Conservation (phyloP, 2,888 invertebrate species). For the Agrilus cyanescens region DNA sequence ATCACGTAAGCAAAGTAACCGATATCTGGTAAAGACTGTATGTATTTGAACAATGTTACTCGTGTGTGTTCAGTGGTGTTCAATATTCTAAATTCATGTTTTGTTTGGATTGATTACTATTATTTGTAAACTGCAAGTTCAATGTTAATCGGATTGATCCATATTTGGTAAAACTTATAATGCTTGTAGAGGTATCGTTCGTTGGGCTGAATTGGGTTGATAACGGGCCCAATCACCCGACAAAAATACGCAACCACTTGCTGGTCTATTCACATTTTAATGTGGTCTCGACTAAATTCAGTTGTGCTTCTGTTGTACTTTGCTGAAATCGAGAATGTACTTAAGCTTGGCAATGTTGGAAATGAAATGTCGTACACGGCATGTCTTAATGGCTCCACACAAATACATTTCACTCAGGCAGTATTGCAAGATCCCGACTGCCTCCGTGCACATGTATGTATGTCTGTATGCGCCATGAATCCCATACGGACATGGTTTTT, state of each 20-base stretch:
- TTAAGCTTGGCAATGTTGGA: constrained; percentile 25
- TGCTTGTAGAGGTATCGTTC: no score
- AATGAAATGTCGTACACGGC: constrained; percentile 31
- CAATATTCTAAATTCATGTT: constrained; percentile 30
- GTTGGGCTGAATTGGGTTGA: no score
- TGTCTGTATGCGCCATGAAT: constrained; percentile 29
- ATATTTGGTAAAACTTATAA: no score
- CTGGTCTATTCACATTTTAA: constrained; percentile 14
- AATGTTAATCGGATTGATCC: constrained; percentile 23
- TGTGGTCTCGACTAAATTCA: constrained; percentile 16
- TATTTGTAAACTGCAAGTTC: constrained; percentile 36
- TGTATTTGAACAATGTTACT: constrained; percentile 38
- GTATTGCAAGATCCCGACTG: constrained; percentile 26
- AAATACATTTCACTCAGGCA: constrained; percentile 35
- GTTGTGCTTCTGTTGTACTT: constrained; percentile 26
- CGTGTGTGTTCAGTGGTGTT: constrained; percentile 39
- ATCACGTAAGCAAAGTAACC: constrained; percentile 39
- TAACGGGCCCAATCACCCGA: no score
- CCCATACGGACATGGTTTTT: constrained; percentile 10
- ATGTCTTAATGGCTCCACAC: constrained; percentile 34
- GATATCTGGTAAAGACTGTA: constrained; percentile 39
- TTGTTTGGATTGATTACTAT: constrained; percentile 29
- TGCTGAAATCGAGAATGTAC: constrained; percentile 28
- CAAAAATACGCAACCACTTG: constrained; percentile 9
- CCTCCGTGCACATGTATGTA: constrained; percentile 31